A percentile compares a stretch with the other conserved stretches of the same genome.
Evolutionary conservation across 2,797 vertebrate species (phyloP).

Genomic region (Phataginus tetradactyla): DNA sequence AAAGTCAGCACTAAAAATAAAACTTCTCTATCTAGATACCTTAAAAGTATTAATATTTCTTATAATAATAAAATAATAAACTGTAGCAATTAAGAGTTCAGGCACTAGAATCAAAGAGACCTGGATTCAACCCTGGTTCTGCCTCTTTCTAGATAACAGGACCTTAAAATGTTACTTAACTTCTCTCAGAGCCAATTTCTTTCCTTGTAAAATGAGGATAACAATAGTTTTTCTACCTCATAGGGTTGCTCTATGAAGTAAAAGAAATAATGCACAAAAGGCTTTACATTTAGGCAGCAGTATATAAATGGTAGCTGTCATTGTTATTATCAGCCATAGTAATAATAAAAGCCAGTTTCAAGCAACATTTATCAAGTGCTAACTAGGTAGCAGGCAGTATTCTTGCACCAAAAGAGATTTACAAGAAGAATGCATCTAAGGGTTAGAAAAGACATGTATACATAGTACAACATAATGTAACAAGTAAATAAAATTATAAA

Average conservation of each 20-base stretch:
- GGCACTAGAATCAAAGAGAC: neutral
- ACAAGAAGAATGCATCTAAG: conserved; percentile 21
- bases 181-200: neutral
- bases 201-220: neutral
- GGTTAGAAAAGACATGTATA: neutral
- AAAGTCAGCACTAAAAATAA: neutral
- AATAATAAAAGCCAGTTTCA: conserved; percentile 26
- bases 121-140: neutral
- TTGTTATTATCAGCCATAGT: neutral
- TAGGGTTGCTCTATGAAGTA: neutral
- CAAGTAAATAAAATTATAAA: conserved; percentile 33
- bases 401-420: conserved; percentile 41
- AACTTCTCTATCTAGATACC: neutral
- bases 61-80: neutral
- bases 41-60: neutral
- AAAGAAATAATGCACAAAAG: neutral
- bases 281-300: neutral
- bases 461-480: neutral
- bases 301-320: conserved; percentile 37
- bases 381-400: neutral
- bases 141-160: neutral
- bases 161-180: neutral
- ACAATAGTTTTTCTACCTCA: neutral
- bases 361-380: conserved; percentile 30
- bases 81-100: neutral